Percentiles rank a stretch among this genome's conserved stretches.
Conservation (phyloP, 2,888 invertebrate species). For the Xylocampa areola region DNA sequence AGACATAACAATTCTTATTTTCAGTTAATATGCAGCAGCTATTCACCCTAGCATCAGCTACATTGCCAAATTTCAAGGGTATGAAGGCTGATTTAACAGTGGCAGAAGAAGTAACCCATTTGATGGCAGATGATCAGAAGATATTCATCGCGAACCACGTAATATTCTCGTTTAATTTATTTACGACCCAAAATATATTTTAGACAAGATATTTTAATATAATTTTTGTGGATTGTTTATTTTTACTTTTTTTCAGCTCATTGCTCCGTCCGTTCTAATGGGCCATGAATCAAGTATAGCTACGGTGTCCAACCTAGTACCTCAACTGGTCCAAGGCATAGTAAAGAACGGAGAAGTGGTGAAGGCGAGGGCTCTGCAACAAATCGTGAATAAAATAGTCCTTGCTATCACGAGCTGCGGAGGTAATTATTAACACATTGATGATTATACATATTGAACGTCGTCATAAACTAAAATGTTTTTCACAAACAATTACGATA, state of each 20-base stretch:
- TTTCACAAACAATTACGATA: too few species aligned
- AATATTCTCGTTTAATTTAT: too few species aligned
- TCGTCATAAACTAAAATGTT: too few species aligned
- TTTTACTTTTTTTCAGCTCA: conserved; percentile 81
- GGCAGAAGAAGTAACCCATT: conserved; percentile 89
- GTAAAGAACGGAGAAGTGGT: conserved; percentile 77
- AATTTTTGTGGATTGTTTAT: neutral
- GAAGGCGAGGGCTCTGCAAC: conserved; percentile 84
- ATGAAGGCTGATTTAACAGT: conserved; percentile 92
- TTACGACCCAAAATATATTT: too few species aligned
- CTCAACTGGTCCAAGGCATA: conserved; percentile 83
- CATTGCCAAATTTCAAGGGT: conserved; percentile 93
- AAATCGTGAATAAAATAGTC: conserved; percentile 80
- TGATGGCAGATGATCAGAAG: conserved; percentile 80
- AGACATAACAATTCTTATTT: neutral
- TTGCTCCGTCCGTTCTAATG: conserved; percentile 90
- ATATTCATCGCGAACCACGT: conserved; percentile 91
- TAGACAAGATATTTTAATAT: too few species aligned
- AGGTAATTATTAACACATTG: conserved; percentile 80
- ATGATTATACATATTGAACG: too few species aligned
- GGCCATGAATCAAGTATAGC: conserved; percentile 93
- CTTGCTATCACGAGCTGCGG: conserved; percentile 78
- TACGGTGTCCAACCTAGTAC: conserved; percentile 92
- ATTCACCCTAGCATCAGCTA: conserved; percentile 88
- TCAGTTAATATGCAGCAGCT: conserved; percentile 90